phyloP scores from a whole-genome alignment of 2,797 vertebrate species.

The Rhincodon typus region DNA sequence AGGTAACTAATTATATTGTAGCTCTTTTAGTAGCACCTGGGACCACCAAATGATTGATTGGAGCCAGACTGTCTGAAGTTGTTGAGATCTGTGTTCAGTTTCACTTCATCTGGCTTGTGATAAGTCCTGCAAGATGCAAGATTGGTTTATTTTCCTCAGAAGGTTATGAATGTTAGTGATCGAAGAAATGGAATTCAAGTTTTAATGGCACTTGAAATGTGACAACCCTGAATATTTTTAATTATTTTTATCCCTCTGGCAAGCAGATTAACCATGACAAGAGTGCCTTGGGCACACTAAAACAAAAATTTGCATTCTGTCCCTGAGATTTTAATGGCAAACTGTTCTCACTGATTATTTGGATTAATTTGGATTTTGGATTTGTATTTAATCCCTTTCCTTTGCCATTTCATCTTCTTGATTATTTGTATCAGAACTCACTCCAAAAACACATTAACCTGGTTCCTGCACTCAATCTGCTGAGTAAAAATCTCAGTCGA shows the following conservation, averaged over 20 bases:
- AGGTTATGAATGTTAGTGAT: neutral
- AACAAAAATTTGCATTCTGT: neutral
- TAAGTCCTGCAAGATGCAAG: neutral
- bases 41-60: neutral
- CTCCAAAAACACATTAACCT: neutral
- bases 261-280: neutral
- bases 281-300: neutral
- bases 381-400: neutral
- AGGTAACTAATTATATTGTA: slow-evolving; percentile 1
- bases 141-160: slow-evolving; percentile 6
- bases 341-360: slow-evolving; percentile 11
- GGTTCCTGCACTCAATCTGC: neutral
- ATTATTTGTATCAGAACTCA: neutral
- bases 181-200: neutral
- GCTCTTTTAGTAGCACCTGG: slow-evolving; percentile 17
- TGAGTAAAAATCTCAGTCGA: neutral
- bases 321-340: neutral
- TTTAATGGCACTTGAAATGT: neutral
- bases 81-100: neutral
- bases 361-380: neutral
- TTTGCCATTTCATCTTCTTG: neutral
- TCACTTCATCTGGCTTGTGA: slow-evolving; percentile 16
- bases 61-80: slow-evolving; percentile 9
- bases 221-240: neutral
- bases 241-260: neutral